Percentiles rank a stretch among this genome's conserved stretches.
Evolutionary conservation across 2,797 vertebrate genomes (phyloP).

Genomic region (Gymnocypris eckloni): DNA sequence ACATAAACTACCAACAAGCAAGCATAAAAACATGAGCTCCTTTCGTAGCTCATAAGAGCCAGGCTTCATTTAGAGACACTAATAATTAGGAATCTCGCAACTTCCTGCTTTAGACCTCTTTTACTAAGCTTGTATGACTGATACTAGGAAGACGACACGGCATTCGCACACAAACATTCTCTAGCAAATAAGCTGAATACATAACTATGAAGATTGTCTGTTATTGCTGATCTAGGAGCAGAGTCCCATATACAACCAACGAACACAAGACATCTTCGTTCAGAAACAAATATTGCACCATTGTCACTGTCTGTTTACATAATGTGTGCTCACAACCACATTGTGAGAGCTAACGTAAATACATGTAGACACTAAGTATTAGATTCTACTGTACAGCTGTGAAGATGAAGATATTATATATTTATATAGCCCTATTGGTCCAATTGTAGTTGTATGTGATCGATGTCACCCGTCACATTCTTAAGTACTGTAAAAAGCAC

Average conservation of each 20-base stretch:
- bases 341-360: slow-evolving; percentile 68
- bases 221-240: slow-evolving; percentile 78
- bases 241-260: slow-evolving; percentile 74
- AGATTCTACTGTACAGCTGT: slow-evolving; percentile 63
- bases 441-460: slow-evolving; percentile 58
- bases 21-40: slow-evolving; percentile 34
- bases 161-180: slow-evolving; percentile 69
- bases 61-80: slow-evolving; percentile 10
- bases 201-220: slow-evolving; percentile 81
- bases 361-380: slow-evolving; percentile 57
- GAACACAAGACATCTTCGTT: slow-evolving; percentile 78
- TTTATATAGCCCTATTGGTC: slow-evolving; percentile 65
- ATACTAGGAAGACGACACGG: slow-evolving; percentile 63
- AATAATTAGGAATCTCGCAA: slow-evolving; percentile 34
- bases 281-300: slow-evolving; percentile 80
- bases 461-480: slow-evolving; percentile 38
- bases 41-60: slow-evolving; percentile 27
- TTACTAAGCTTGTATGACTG: slow-evolving; percentile 55
- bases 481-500: slow-evolving; percentile 38
- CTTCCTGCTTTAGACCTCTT: slow-evolving; percentile 41
- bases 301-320: slow-evolving; percentile 83
- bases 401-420: slow-evolving; percentile 53
- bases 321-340: slow-evolving; percentile 71
- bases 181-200: slow-evolving; percentile 71
- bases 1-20: slow-evolving; percentile 35